Evolutionary conservation across 2,113 vertebrate species (phyloP).

Genomic region (Anthoscopus minutus): DNA sequence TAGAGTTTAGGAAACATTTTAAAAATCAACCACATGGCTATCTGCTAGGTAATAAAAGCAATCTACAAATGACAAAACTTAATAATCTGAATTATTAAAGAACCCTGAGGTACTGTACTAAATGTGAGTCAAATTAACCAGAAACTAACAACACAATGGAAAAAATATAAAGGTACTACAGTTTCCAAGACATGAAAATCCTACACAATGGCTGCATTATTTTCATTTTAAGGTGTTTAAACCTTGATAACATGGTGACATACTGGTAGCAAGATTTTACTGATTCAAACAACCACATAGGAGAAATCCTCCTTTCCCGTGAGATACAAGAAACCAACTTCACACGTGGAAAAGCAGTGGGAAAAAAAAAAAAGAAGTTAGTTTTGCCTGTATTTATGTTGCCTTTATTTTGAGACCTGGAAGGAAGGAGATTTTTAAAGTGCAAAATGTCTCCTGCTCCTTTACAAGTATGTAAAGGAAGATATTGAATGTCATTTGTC

Average conservation of each 20-base stretch:
- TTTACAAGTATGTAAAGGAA: neutral
- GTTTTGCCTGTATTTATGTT: neutral
- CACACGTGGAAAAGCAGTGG: neutral
- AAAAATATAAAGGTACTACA: neutral
- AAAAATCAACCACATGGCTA: neutral
- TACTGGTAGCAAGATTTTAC: neutral
- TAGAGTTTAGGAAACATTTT: neutral
- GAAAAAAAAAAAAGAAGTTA: neutral
- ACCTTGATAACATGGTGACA: neutral
- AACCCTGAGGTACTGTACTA: neutral
- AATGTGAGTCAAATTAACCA: conserved; percentile 5
- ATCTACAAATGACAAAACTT: neutral
- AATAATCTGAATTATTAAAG: conserved; percentile 19
- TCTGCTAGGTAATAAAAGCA: neutral
- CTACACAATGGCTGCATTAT: neutral
- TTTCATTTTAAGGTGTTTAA: neutral
- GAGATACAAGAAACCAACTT: neutral
- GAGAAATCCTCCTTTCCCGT: neutral
- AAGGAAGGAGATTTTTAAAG: neutral
- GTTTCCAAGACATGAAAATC: neutral
- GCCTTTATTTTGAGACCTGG: neutral
- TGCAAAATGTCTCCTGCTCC: neutral
- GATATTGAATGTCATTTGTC: neutral
- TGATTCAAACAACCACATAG: neutral
- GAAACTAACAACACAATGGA: neutral